Conservation (phyloP, 2,888 invertebrate species). For the Electrophaes corylata region DNA sequence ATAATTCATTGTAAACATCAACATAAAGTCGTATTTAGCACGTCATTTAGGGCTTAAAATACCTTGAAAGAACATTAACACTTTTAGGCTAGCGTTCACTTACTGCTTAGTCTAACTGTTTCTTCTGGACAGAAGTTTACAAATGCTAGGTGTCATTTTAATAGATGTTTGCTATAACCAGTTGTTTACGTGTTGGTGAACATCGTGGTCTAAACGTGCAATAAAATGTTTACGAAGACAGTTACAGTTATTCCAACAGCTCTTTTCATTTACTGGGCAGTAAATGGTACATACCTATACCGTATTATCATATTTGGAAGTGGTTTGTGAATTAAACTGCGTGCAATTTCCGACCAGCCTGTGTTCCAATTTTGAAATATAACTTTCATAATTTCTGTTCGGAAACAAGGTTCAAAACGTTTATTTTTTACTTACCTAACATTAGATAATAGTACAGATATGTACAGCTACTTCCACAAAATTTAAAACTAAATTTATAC, state of each 20-base stretch:
- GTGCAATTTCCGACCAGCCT: neutral
- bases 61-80: slow-evolving; percentile 12
- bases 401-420: no score
- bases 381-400: neutral
- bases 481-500: no score
- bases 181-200: neutral
- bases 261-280: slow-evolving; percentile 10
- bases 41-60: slow-evolving; percentile 16
- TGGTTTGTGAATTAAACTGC: slow-evolving; percentile 8
- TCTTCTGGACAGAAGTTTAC: neutral
- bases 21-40: slow-evolving; percentile 34
- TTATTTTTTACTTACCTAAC: no score
- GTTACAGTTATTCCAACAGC: slow-evolving; percentile 30
- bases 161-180: neutral
- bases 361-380: neutral
- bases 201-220: neutral
- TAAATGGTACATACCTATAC: slow-evolving; percentile 8
- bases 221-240: slow-evolving; percentile 28
- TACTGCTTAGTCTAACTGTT: neutral
- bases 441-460: no score
- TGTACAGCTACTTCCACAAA: no score
- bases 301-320: slow-evolving; percentile 19
- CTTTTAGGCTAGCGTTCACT: neutral
- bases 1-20: slow-evolving; percentile 9
- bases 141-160: neutral